Evolutionary conservation across 2,797 vertebrate genomes (phyloP).

Genomic region (Yasuhikotakia modesta): DNA sequence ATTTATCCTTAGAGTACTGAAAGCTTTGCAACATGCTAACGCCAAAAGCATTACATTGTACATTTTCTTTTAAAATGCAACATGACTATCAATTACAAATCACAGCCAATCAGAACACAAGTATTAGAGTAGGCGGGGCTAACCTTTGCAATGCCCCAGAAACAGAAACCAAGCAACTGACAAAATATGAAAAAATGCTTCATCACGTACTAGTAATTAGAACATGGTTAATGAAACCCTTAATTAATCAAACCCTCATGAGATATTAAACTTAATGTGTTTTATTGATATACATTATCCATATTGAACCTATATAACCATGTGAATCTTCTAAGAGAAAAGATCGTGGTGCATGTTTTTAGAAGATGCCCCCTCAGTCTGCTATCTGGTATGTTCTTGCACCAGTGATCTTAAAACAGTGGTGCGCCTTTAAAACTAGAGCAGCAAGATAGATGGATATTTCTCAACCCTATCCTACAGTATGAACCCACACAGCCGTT

Average conservation of each 20-base stretch:
- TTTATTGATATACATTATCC: no score
- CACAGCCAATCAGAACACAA: no score
- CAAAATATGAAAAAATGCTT: no score
- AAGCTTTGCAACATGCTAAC: neutral
- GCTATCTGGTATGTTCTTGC: neutral
- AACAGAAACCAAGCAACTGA: no score
- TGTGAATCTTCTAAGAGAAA: neutral
- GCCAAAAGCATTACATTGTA: neutral
- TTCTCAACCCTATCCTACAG: neutral
- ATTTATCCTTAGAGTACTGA: neutral
- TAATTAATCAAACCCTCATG: neutral
- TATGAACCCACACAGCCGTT: neutral
- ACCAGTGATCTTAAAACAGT: neutral
- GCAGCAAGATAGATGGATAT: slow-evolving; percentile 3
- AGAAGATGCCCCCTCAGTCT: neutral
- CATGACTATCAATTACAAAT: no score
- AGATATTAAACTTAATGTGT: slow-evolving; percentile 1
- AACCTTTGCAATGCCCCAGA: no score
- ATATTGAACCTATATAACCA: neutral
- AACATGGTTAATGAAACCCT: slow-evolving; percentile 7
- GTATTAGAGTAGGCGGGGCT: no score
- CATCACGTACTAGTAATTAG: slow-evolving; percentile 12
- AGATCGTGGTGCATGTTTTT: no score
- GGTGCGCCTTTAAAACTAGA: slow-evolving; percentile 1
- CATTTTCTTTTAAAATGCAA: no score